Evolutionary conservation across 1,140 invertebrate genomes (phyloP).

Genomic region (Micrasema minimum): DNA sequence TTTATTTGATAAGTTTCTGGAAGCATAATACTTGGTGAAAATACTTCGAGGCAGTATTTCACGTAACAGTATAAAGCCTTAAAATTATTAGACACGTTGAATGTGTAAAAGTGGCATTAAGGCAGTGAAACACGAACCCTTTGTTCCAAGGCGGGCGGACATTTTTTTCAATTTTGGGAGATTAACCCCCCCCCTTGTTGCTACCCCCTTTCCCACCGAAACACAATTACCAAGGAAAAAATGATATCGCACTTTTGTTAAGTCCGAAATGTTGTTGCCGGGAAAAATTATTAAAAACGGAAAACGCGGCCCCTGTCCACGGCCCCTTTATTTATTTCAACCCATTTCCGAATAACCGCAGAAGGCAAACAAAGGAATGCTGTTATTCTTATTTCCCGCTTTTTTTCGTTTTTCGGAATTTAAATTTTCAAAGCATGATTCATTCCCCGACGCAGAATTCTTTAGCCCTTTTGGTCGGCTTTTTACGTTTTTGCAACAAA

Average conservation of each 20-base stretch:
- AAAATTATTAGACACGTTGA: slow-evolving; percentile 32
- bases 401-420: slow-evolving; percentile 28
- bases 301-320: slow-evolving; percentile 37
- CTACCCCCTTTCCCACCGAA: slow-evolving; percentile 5
- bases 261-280: slow-evolving; percentile 49
- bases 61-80: slow-evolving; percentile 4
- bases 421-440: slow-evolving; percentile 37
- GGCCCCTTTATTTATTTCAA: slow-evolving; percentile 50
- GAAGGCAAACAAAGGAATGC: slow-evolving; percentile 47
- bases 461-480: slow-evolving; percentile 18
- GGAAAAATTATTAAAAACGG: slow-evolving; percentile 53
- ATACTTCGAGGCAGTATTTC: background rate
- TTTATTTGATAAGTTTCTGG: too few species aligned
- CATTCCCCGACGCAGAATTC: slow-evolving; percentile 37
- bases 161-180: slow-evolving; percentile 26
- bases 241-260: slow-evolving; percentile 42
- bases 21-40: too few species aligned
- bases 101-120: slow-evolving; percentile 18
- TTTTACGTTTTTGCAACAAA: slow-evolving; percentile 13
- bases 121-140: slow-evolving; percentile 28
- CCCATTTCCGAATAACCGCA: slow-evolving; percentile 51
- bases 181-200: slow-evolving; percentile 25
- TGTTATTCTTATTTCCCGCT: slow-evolving; percentile 43
- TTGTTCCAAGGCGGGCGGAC: slow-evolving; percentile 30
- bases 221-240: slow-evolving; percentile 32